Conservation (phyloP, 2,113 vertebrate species). For the Oreotrochilus melanogaster region DNA sequence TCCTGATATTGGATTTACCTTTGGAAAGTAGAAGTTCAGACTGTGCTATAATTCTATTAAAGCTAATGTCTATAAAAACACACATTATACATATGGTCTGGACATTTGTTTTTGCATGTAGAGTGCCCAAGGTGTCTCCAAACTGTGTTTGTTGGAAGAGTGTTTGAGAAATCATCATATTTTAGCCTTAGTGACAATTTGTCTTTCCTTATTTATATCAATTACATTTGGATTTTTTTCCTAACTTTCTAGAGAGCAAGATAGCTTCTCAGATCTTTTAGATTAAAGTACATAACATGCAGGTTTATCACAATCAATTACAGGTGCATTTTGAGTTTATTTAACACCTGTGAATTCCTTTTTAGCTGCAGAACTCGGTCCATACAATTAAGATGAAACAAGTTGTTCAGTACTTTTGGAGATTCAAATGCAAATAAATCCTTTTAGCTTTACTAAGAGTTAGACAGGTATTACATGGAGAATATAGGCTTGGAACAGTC, state of each 20-base stretch:
- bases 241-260: not conserved
- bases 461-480: not conserved
- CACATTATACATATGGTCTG: rapidly evolving
- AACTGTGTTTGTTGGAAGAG: not conserved
- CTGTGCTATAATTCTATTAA: not conserved
- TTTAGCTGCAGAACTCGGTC: not conserved
- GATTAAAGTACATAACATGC: not conserved
- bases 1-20: not conserved
- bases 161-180: not conserved
- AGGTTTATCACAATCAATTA: not conserved
- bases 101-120: not conserved
- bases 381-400: constrained; percentile 11
- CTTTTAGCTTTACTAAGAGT: not conserved
- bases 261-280: not conserved
- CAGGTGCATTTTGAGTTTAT: not conserved
- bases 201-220: not conserved
- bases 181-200: not conserved
- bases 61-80: not conserved
- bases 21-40: not conserved
- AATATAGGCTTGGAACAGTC: not conserved
- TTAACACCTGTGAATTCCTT: not conserved
- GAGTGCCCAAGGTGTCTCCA: not conserved
- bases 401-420: not conserved
- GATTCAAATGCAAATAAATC: constrained; percentile 10
- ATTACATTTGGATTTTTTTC: not conserved